Percentiles rank a stretch among this genome's conserved stretches.
Conservation (phyloP, 2,113 vertebrate genomes). For the Rafetus swinhoei region DNA sequence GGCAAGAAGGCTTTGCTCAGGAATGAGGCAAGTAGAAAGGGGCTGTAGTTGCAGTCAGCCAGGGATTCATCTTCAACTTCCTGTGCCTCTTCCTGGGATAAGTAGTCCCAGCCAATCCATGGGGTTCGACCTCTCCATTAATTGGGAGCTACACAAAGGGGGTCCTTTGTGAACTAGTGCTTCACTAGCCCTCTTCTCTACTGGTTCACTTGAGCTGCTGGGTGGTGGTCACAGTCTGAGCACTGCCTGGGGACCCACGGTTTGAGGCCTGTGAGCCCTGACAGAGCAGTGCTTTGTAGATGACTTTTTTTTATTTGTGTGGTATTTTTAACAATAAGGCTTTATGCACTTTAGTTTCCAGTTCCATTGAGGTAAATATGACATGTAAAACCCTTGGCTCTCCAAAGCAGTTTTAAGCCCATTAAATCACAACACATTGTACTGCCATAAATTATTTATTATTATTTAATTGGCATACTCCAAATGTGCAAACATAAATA, state of each 20-base stretch:
- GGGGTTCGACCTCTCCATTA: neutral
- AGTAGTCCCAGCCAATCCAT: neutral
- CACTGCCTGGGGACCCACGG: neutral
- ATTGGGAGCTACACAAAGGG: neutral
- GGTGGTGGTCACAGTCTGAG: neutral
- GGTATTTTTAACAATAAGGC: neutral
- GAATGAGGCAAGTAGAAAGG: neutral
- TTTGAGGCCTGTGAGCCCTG: neutral
- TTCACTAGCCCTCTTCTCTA: neutral
- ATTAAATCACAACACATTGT: constrained; percentile 59
- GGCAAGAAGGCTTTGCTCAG: neutral
- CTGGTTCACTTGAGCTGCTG: neutral
- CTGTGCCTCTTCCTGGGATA: neutral
- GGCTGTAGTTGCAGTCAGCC: neutral
- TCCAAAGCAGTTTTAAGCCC: constrained; percentile 38
- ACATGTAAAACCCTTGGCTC: neutral
- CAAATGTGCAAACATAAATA: neutral
- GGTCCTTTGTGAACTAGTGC: neutral
- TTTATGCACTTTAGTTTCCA: neutral
- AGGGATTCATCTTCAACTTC: neutral
- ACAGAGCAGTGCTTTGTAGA: neutral
- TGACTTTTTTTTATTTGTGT: neutral
- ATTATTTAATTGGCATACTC: neutral
- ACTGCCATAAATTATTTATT: constrained; percentile 73
- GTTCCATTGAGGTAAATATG: neutral